Conservation (phyloP, 2,113 vertebrate species). For the Excalfactoria chinensis region DNA sequence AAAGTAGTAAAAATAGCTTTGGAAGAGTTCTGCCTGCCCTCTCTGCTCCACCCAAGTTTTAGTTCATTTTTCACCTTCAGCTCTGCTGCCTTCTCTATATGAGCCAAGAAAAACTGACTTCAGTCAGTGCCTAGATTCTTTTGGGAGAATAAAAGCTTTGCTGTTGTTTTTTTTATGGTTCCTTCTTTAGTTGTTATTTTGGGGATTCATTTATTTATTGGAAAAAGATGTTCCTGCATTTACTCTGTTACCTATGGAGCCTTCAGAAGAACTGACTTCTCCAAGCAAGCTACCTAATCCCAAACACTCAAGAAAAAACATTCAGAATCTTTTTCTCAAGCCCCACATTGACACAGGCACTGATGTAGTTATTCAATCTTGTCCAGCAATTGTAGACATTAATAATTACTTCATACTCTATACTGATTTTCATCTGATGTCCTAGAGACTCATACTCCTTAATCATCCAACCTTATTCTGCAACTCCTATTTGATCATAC, state of each 20-base stretch:
- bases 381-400: slow-evolving; percentile 13
- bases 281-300: neutral
- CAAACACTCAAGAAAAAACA: neutral
- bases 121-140: neutral
- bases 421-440: neutral
- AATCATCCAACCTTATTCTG: neutral
- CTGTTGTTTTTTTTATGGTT: neutral
- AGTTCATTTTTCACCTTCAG: neutral
- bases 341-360: neutral
- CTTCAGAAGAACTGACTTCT: neutral
- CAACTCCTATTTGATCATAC: neutral
- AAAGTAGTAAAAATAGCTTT: neutral
- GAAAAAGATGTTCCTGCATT: neutral
- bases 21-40: neutral
- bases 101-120: neutral
- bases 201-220: neutral
- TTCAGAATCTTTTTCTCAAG: rapidly evolving
- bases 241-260: neutral
- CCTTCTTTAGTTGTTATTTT: neutral
- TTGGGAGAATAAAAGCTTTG: neutral
- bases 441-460: neutral
- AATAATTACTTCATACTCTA: slow-evolving; percentile 1
- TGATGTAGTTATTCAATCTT: neutral
- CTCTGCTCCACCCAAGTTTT: neutral
- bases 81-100: neutral